Percentiles rank a stretch among this genome's conserved stretches.
Evolutionary conservation across 2,113 vertebrate genomes (phyloP).

Genomic region (Chlorodrepanis virens): DNA sequence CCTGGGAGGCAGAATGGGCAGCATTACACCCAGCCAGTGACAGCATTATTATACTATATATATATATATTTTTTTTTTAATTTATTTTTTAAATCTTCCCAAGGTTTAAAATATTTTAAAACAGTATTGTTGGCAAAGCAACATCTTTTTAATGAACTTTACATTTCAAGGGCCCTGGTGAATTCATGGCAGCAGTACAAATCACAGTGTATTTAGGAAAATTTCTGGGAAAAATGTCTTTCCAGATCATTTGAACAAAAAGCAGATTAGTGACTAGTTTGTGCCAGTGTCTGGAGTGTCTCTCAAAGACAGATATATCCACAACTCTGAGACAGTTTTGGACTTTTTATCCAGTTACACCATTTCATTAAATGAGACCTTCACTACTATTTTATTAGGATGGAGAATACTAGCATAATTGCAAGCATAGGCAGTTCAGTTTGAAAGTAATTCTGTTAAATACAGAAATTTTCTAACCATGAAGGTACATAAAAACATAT

Average conservation of each 20-base stretch:
- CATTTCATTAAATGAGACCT: background rate
- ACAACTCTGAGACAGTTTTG: background rate
- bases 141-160: background rate
- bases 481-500: background rate
- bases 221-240: background rate
- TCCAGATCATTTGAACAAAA: background rate
- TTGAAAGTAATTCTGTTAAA: background rate
- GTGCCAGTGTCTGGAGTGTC: background rate
- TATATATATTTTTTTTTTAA: too few relatives aligned
- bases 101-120: background rate
- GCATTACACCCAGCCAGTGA: background rate
- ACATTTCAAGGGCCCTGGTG: background rate
- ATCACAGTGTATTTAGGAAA: background rate
- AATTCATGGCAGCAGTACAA: background rate
- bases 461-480: background rate
- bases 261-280: background rate
- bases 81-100: background rate
- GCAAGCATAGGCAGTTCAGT: background rate
- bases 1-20: background rate
- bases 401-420: background rate
- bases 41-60: background rate
- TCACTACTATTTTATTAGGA: background rate
- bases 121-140: background rate
- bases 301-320: background rate
- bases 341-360: background rate